Percentiles rank a stretch among this genome's conserved stretches.
phyloP scores from a whole-genome alignment of 2,797 vertebrate genomes.

The Hapalemur alaotrensis region DNA sequence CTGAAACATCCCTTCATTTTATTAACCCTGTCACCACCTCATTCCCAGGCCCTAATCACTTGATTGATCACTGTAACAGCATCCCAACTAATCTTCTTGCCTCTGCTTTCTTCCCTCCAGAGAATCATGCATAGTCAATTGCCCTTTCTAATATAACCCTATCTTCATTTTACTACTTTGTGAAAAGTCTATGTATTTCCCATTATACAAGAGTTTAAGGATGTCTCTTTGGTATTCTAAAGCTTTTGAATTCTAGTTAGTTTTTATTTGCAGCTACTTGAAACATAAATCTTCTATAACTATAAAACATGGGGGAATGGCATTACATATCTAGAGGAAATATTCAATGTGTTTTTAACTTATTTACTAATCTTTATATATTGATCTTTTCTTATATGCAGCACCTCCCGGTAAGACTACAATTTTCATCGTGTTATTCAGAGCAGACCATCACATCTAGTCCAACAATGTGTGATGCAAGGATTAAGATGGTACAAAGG shows the following conservation, averaged over 20 bases:
- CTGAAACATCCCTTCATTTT: not conserved
- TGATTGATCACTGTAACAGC: not conserved
- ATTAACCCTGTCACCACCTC: constrained; percentile 49
- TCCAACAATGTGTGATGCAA: not conserved
- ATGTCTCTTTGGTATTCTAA: not conserved
- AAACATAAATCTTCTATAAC: not conserved
- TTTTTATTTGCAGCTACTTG: not conserved
- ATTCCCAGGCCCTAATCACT: not conserved
- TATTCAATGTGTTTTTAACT: not conserved
- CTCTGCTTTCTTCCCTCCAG: not conserved
- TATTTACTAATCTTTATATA: not conserved
- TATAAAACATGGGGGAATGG: not conserved
- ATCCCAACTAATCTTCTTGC: not conserved
- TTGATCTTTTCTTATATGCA: not conserved
- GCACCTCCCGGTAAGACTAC: not conserved
- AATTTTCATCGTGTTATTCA: not conserved
- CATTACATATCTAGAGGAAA: not conserved
- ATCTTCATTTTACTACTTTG: not conserved
- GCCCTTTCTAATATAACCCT: constrained; percentile 39
- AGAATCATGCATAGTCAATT: not conserved
- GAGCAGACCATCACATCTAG: not conserved
- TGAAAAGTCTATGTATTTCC: not conserved
- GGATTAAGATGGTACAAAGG: not conserved
- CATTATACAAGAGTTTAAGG: not conserved
- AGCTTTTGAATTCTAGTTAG: not conserved